Evolutionary conservation across 2,113 vertebrate genomes (phyloP).

Genomic region (Eidolon helvum): DNA sequence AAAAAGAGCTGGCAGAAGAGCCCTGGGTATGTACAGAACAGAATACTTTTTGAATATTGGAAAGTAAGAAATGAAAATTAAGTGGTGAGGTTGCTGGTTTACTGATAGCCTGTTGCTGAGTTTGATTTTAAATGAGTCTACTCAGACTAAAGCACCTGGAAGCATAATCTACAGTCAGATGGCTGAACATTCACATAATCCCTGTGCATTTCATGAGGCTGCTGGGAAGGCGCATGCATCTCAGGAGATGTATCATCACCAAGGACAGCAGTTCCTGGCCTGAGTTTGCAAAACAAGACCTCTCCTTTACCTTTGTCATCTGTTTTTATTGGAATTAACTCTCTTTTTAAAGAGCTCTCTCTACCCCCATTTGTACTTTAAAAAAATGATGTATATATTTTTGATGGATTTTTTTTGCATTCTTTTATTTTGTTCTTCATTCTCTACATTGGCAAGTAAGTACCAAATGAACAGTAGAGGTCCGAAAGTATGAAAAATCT

Average conservation of each 20-base stretch:
- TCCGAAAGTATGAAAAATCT: background rate
- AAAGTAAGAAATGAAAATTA: constrained; percentile 11
- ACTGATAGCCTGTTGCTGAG: background rate
- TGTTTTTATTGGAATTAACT: background rate
- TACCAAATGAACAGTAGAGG: background rate
- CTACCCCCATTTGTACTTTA: background rate
- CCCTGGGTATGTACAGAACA: background rate
- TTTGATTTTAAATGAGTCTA: background rate
- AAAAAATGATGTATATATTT: background rate
- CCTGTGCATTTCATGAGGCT: background rate
- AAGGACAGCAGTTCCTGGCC: background rate
- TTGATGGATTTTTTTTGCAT: background rate
- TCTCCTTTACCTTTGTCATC: background rate
- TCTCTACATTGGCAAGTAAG: background rate
- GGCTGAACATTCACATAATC: background rate
- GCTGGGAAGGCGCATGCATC: background rate
- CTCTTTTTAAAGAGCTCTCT: background rate
- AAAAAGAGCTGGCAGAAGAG: constrained; percentile 3
- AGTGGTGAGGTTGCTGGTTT: background rate
- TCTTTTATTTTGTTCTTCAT: constrained; percentile 26
- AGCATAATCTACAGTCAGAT: background rate
- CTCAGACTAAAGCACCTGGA: background rate
- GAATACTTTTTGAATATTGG: background rate
- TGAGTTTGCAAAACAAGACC: background rate
- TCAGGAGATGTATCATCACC: background rate